phyloP scores from a whole-genome alignment of 1,140 invertebrate genomes.

The Bombus confusus region DNA sequence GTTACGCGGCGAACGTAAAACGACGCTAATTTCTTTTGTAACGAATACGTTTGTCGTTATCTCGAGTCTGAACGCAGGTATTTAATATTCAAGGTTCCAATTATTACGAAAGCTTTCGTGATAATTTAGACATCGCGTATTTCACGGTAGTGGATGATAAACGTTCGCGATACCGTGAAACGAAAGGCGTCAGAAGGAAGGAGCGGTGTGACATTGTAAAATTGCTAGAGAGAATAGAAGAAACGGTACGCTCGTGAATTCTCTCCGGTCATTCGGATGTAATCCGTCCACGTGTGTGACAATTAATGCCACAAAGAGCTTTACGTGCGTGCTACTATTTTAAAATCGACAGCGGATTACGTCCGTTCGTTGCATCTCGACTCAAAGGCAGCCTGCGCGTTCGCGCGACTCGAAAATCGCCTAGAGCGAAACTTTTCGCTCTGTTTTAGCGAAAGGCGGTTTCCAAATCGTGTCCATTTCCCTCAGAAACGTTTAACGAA shows the following conservation, averaged over 20 bases:
- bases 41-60: too few relatives aligned
- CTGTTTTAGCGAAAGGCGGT: background rate
- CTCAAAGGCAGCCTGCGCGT: background rate
- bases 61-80: too few relatives aligned
- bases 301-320: conserved; percentile 49
- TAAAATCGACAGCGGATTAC: conserved; percentile 34
- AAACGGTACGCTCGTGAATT: background rate
- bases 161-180: background rate
- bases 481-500: background rate
- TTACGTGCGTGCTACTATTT: conserved; percentile 17
- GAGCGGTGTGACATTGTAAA: background rate
- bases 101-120: too few relatives aligned
- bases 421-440: background rate
- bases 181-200: background rate
- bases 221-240: background rate
- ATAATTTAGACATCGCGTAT: too few relatives aligned
- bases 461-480: background rate
- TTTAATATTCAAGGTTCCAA: too few relatives aligned
- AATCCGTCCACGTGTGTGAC: conserved; percentile 18
- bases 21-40: too few relatives aligned
- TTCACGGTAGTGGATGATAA: too few relatives aligned
- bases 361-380: background rate
- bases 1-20: too few relatives aligned
- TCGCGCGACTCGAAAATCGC: background rate
- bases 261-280: background rate